phyloP scores from a whole-genome alignment of 2,888 invertebrate genomes.

The Sinopyrophorus schimmeli region DNA sequence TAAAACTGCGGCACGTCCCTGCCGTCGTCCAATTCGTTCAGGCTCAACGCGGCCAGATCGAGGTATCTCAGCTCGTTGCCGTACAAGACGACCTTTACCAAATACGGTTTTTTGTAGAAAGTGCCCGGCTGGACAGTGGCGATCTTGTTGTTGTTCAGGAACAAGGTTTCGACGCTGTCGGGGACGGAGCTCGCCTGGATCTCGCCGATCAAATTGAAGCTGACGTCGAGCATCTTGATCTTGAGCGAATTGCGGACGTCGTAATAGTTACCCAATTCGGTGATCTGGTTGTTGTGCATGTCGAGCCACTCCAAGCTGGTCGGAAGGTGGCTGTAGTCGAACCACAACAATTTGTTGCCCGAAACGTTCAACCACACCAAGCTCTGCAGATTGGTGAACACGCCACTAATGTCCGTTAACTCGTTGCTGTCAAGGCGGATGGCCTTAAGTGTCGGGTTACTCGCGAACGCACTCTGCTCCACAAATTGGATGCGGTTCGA shows the following conservation, averaged over 20 bases:
- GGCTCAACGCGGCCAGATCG: conserved; percentile 71
- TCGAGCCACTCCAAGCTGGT: conserved; percentile 77
- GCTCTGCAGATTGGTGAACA: conserved; percentile 73
- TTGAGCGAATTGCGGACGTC: conserved; percentile 66
- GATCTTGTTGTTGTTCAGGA: conserved; percentile 75
- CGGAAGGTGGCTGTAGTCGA: conserved; percentile 80
- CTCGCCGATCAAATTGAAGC: conserved; percentile 70
- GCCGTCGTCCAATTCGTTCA: conserved; percentile 67
- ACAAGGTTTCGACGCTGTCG: conserved; percentile 71
- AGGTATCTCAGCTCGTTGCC: conserved; percentile 73
- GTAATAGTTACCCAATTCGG: conserved; percentile 73
- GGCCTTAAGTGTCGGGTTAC: conserved; percentile 73
- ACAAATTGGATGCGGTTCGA: conserved; percentile 78
- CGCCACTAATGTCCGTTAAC: conserved; percentile 75
- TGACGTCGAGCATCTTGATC: conserved; percentile 77
- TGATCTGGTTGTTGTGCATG: conserved; percentile 78
- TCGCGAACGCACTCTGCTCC: conserved; percentile 76
- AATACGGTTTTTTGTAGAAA: conserved; percentile 69
- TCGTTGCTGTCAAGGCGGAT: conserved; percentile 78
- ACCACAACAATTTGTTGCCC: conserved; percentile 76
- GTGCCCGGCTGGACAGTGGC: conserved; percentile 71
- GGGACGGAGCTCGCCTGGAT: conserved; percentile 72
- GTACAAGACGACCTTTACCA: conserved; percentile 77
- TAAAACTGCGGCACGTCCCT: conserved; percentile 77
- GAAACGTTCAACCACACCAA: conserved; percentile 82